Evolutionary conservation across 2,113 vertebrate species (phyloP), one percentile per base, ranked within the genome.

Genomic region (Atractosteus spatula): DNA sequence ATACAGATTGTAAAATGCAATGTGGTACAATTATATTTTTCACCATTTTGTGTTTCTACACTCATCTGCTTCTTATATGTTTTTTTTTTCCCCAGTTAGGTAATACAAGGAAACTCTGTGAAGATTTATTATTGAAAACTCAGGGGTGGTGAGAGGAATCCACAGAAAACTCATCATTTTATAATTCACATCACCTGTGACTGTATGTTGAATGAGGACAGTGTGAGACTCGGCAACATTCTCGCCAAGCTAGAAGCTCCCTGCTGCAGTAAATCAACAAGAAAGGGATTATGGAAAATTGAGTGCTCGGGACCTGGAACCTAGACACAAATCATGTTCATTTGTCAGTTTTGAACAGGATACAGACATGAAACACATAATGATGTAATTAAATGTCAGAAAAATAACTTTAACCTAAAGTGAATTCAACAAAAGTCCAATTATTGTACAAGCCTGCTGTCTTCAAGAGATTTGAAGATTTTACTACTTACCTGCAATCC

Each of bases 51-150:
- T 62, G 64, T 54, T 47, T 14, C 69, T 44, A 70, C 68, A 47
- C 61, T 64, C 61, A 57, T 70, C 59, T 69, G 14, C 62, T 12
- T 55, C 67, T 69, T 42, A 69, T 70, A 13, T 74, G 29, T 74
- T 42, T 56, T 63, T 47, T 43, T 57, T 70, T 41, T 66, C 43
- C n/a, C 56, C 45, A 76, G 75, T 55, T n/a, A 69, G 29, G 51
- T 55, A 41, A 54, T 74, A 56, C 7, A 55, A 69, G 47, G 14
- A 62, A 69, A 56, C 45, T 54, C 16, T 16, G 14, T 8, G 67
- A 69, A 43, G 73, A 74, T 62, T 73, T 16, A 13, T 66, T 4
- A 10, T 41, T 59, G 54, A 41, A 13, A 68, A 44, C 55, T 7
- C 16, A 17, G 12, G 17, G 55, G 54, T 13, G 45, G 59, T 41